A percentile compares a stretch with the other conserved stretches of the same genome.
Conservation (phyloP, 2,113 vertebrate species). For the Oxyura jamaicensis region DNA sequence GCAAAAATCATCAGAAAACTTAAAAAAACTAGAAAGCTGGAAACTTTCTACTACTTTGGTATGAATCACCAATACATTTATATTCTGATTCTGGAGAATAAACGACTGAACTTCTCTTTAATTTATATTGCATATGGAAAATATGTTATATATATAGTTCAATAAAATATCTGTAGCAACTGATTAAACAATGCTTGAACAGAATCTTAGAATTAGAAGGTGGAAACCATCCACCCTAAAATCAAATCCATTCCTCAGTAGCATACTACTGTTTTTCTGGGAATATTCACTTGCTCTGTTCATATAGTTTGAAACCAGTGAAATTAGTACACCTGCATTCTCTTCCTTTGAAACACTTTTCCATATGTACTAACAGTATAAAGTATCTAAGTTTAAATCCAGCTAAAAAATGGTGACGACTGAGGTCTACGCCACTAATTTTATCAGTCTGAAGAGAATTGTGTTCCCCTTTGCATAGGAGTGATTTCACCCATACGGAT, state of each 20-base stretch:
- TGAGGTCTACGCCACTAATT: neutral
- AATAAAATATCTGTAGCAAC: neutral
- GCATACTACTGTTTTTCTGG: neutral
- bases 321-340: neutral
- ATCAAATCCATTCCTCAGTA: neutral
- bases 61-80: neutral
- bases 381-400: neutral
- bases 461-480: neutral
- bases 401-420: neutral
- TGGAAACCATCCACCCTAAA: neutral
- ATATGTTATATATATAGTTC: neutral
- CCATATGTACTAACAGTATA: neutral
- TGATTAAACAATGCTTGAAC: neutral
- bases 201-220: neutral
- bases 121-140: neutral
- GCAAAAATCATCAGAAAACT: neutral
- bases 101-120: neutral
- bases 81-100: neutral
- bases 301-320: neutral
- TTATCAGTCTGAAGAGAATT: neutral
- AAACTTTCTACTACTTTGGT: neutral
- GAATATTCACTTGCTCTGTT: neutral
- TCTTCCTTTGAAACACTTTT: neutral
- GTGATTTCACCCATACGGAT: neutral
- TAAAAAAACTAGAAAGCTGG: neutral